phyloP scores from a whole-genome alignment of 2,113 vertebrate genomes.

The Dasypus novemcinctus region DNA sequence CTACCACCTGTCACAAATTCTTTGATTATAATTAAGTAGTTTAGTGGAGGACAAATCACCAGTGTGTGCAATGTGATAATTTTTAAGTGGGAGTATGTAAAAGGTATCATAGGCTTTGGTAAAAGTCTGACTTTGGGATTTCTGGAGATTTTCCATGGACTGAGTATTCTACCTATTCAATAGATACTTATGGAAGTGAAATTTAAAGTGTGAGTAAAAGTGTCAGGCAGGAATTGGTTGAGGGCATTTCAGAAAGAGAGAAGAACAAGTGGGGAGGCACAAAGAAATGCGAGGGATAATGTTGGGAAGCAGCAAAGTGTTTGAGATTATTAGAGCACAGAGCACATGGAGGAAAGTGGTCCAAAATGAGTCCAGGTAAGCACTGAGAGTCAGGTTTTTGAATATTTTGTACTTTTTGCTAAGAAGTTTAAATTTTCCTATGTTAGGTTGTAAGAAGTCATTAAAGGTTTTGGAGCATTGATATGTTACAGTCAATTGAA shows the following conservation, averaged over 20 bases:
- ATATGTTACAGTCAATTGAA: not conserved
- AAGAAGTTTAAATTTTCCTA: too few species aligned
- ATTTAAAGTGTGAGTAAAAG: not conserved
- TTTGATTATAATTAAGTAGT: not conserved
- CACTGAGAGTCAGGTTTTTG: too few species aligned
- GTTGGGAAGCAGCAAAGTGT: not conserved
- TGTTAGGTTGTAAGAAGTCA: not conserved
- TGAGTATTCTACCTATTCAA: not conserved
- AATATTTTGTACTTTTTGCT: too few species aligned
- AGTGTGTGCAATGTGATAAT: not conserved
- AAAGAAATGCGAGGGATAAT: not conserved
- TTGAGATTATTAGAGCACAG: not conserved
- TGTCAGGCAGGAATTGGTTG: not conserved
- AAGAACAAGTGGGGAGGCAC: not conserved
- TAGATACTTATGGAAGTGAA: too few species aligned
- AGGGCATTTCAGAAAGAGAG: not conserved
- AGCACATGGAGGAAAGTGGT: too few species aligned
- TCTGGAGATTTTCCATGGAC: not conserved
- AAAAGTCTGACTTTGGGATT: not conserved
- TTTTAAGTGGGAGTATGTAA: not conserved
- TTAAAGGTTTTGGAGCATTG: not conserved
- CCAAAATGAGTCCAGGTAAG: too few species aligned
- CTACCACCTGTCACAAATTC: not conserved
- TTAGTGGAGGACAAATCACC: not conserved
- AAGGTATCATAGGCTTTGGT: not conserved